phyloP scores from a whole-genome alignment of 2,113 vertebrate genomes.

The Corydoras sp. region DNA sequence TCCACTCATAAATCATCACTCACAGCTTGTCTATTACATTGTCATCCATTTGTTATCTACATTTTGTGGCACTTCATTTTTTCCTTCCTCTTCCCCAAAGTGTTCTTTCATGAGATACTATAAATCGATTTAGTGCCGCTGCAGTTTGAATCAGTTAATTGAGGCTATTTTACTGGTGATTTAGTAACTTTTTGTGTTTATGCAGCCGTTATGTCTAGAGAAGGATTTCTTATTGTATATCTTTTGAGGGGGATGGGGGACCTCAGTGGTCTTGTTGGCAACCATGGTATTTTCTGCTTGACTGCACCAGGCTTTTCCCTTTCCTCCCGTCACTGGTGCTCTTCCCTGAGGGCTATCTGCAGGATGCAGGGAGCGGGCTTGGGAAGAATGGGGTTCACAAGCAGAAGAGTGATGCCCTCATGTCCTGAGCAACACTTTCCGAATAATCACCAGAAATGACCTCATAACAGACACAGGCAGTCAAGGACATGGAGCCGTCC shows the following conservation, averaged over 20 bases:
- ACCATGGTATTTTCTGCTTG: conserved; percentile 30
- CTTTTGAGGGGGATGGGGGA: not conserved
- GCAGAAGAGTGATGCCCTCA: not conserved
- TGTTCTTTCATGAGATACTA: conserved; percentile 12
- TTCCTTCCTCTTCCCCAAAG: not conserved
- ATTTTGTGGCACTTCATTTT: conserved; percentile 27
- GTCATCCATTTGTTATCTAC: conserved; percentile 33
- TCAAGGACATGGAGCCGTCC: conserved; percentile 13
- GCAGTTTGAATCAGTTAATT: conserved; percentile 32
- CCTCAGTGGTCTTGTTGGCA: conserved; percentile 13
- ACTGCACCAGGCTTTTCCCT: conserved; percentile 40
- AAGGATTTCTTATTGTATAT: not conserved
- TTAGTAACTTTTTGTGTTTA: conserved; percentile 33
- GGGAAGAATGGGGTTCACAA: conserved; percentile 19
- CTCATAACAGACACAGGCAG: conserved; percentile 26
- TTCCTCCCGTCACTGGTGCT: conserved; percentile 25
- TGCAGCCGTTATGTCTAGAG: conserved; percentile 15
- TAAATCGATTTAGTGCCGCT: conserved; percentile 29
- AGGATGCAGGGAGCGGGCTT: conserved; percentile 39
- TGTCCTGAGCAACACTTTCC: conserved; percentile 28
- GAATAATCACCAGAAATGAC: conserved; percentile 50
- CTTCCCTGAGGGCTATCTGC: conserved; percentile 24
- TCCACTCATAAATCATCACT: conserved; percentile 36
- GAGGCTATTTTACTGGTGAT: conserved; percentile 26
- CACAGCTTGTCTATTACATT: conserved; percentile 32